phyloP scores from a whole-genome alignment of 2,888 invertebrate species.

The Byasa hedistus region DNA sequence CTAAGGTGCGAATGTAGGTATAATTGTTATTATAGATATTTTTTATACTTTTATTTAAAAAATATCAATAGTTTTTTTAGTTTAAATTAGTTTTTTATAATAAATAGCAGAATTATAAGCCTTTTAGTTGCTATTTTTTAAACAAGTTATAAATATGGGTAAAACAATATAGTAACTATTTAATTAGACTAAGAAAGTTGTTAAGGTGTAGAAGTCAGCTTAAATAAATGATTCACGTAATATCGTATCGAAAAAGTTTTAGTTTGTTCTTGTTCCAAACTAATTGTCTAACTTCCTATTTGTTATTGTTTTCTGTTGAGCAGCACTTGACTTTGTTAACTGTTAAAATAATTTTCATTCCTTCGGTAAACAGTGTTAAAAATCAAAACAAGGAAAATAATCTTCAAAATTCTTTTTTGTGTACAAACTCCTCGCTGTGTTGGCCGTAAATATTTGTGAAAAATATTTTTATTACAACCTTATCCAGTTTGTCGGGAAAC shows the following conservation, averaged over 20 bases:
- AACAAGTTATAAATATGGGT: neutral
- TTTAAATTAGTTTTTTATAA: too few species aligned
- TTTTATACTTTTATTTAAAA: too few species aligned
- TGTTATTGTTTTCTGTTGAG: constrained; percentile 11
- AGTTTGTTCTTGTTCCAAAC: neutral
- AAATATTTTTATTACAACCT: constrained; percentile 21
- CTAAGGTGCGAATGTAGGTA: too few species aligned
- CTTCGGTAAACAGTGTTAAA: too few species aligned
- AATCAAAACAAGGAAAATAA: constrained; percentile 1
- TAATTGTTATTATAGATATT: too few species aligned
- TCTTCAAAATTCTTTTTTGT: neutral
- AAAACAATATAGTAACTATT: neutral
- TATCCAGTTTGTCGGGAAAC: constrained; percentile 16
- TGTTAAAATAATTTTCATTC: too few species aligned
- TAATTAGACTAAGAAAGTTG: neutral
- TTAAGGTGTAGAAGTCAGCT: neutral
- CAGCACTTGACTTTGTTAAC: too few species aligned
- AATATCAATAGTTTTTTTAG: too few species aligned
- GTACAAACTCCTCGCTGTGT: constrained; percentile 2
- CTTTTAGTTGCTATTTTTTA: too few species aligned
- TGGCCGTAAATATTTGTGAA: constrained; percentile 16
- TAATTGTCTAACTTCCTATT: neutral
- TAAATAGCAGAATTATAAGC: too few species aligned
- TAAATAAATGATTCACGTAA: constrained; percentile 1
- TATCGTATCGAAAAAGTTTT: neutral